These are phyloP conservation scores for Balearica regulorum DNA, from an alignment of 2,797 vertebrate species.

Conservation along the genomic window DNA sequence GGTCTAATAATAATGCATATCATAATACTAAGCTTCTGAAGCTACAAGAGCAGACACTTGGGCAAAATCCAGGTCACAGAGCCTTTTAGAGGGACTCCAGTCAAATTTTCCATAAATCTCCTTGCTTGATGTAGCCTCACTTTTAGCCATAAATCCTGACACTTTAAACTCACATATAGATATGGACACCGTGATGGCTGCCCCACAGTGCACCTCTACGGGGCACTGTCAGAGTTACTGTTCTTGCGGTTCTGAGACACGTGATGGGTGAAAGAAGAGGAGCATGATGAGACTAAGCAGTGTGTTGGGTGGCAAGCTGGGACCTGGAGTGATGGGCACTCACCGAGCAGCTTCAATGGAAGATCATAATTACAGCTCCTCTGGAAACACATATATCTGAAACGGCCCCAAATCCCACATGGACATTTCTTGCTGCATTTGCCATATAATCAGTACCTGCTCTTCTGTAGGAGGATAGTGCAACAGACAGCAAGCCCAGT, in stretches of 20 bases:
- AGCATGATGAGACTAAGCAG: neutral
- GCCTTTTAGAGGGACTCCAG: neutral
- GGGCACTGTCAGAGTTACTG: neutral
- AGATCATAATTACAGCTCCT: neutral
- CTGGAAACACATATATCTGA: neutral
- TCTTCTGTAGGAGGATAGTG: neutral
- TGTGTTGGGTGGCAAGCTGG: neutral
- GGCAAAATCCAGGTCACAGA: neutral
- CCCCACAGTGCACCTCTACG: rapidly evolving
- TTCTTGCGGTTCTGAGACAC: neutral
- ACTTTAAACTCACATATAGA: neutral
- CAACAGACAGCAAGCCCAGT: neutral
- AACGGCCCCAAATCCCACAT: neutral
- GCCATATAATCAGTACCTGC: neutral
- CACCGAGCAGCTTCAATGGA: neutral
- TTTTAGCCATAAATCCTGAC: neutral
- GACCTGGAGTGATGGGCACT: neutral
- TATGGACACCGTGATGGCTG: rapidly evolving
- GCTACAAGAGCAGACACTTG: neutral
- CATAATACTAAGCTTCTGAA: neutral
- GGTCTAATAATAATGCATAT: neutral
- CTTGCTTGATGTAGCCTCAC: neutral
- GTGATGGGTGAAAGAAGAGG: neutral
- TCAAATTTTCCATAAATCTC: neutral
- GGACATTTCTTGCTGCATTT: neutral